Base-by-base conservation (phyloP, 2,888 invertebrate species). In the Pseudococcus viburni region DNA sequence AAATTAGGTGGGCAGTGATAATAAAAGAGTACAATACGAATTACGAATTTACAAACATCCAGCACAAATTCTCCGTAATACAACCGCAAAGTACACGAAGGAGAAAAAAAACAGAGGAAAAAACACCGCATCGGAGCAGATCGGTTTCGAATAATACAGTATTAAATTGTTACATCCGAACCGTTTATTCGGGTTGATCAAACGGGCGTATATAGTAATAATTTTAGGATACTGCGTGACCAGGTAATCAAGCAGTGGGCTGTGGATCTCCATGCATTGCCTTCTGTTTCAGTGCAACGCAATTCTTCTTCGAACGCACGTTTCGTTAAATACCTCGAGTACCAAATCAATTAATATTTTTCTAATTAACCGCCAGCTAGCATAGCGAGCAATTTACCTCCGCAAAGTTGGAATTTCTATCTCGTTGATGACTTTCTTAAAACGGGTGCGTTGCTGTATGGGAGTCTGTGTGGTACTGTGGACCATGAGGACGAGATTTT, bases 271-370 rank as follows among this genome's bases (percentile, higher is more conserved):
- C 80, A 73, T 73, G 42, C 39, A 83, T 11, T 46, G 46, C 80
- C 80, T 83, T 83, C 80, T 22, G 80, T 83, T 83, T 46, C 22
- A 64, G 46, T n/a, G 15, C n/a, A 73, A 33, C 73, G 73, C 80
- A 46, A 83, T 83, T 80, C 68, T 68, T 73, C 22, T 9, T 0
- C 33, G 80, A 83, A 83, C 80, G 80, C 33, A 73, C 73, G 80
- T 83, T 83, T 83, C 80, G 39, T 39, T 19, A 64, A 64, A 51
- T 51, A 51, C 48, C 64, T 8, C 77, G 77, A 77, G 39, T 46
- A 73, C 73, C 80, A 46, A 83, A 83, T 83, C 80, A 83, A 83
- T 83, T 83, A 83, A 83, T 83, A 46, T 42, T 83, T 83, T 83
- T 83, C 80, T 83, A 46, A 83, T 83, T 83, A 83, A 83, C 77